Conservation (phyloP, 2,797 vertebrate genomes). For the Bovichtus diacanthus region DNA sequence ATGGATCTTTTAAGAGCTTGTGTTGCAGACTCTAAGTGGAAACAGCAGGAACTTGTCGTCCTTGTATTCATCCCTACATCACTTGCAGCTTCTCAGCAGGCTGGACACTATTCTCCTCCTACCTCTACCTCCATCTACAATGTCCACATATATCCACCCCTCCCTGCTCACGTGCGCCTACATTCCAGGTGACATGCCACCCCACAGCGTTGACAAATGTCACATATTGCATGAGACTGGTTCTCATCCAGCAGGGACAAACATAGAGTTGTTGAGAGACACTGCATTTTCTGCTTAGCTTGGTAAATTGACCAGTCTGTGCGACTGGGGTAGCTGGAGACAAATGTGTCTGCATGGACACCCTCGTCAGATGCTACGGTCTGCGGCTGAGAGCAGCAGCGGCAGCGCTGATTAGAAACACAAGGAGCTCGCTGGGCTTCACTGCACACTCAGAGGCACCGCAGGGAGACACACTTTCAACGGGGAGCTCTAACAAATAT, state of each 20-base stretch:
- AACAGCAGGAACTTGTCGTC: conserved; percentile 28
- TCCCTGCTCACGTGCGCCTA: not conserved
- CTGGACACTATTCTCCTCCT: not conserved
- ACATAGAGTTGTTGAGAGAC: conserved; percentile 62
- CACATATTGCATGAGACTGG: conserved; percentile 27
- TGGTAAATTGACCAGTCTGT: conserved; percentile 60
- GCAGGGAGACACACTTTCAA: not conserved
- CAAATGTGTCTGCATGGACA: conserved; percentile 50
- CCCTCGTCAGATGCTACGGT: conserved; percentile 30
- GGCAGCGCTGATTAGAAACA: conserved; percentile 38
- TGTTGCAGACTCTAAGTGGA: conserved; percentile 36
- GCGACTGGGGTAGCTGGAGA: conserved; percentile 29
- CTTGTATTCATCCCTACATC: conserved; percentile 43
- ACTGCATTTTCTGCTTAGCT: conserved; percentile 64
- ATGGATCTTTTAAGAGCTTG: conserved; percentile 30
- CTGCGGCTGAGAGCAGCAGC: conserved; percentile 35
- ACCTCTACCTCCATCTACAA: not conserved
- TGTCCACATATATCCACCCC: not conserved
- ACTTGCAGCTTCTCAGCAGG: conserved; percentile 8
- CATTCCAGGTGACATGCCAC: conserved; percentile 15
- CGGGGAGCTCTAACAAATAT: conserved; percentile 5
- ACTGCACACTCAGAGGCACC: not conserved
- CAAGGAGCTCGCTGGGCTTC: conserved; percentile 2
- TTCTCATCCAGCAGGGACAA: conserved; percentile 26
- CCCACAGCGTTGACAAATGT: conserved; percentile 19